Percentiles rank a stretch among this genome's conserved stretches.
phyloP scores from a whole-genome alignment of 2,113 vertebrate genomes.

The Megaptera novaeangliae region DNA sequence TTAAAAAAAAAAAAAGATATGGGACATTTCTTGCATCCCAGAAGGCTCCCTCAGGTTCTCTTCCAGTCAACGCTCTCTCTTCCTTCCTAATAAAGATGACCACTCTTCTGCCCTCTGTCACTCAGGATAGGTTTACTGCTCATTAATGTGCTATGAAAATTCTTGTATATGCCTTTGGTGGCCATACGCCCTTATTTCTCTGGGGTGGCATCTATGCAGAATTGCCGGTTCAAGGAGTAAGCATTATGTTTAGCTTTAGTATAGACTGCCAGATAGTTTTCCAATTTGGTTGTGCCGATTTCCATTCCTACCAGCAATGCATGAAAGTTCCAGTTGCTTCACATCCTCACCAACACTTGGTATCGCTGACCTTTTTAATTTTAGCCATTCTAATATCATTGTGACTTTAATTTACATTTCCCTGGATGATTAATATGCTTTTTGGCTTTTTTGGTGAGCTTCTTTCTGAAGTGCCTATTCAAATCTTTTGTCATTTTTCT shows the following conservation, averaged over 20 bases:
- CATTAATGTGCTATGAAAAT: neutral
- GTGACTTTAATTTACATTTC: neutral
- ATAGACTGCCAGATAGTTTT: neutral
- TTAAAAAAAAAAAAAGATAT: neutral
- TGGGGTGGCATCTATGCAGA: neutral
- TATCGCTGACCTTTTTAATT: neutral
- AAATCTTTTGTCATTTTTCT: neutral
- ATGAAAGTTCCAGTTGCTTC: neutral
- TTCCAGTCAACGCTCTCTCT: neutral
- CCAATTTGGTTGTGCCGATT: neutral
- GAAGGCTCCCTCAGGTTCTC: neutral
- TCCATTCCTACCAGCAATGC: neutral
- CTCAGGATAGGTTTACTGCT: neutral
- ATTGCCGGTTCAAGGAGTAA: neutral
- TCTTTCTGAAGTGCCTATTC: neutral
- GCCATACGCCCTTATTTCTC: neutral
- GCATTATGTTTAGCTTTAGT: neutral
- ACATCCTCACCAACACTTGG: neutral
- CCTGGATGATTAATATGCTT: neutral
- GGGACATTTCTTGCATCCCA: neutral
- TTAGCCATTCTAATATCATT: neutral
- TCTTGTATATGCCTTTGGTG: neutral
- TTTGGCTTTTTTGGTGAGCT: neutral
- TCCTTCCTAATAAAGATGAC: neutral
- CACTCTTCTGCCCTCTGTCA: neutral